phyloP scores from a whole-genome alignment of 2,888 invertebrate genomes.

The Synanthedon tipuliformis region DNA sequence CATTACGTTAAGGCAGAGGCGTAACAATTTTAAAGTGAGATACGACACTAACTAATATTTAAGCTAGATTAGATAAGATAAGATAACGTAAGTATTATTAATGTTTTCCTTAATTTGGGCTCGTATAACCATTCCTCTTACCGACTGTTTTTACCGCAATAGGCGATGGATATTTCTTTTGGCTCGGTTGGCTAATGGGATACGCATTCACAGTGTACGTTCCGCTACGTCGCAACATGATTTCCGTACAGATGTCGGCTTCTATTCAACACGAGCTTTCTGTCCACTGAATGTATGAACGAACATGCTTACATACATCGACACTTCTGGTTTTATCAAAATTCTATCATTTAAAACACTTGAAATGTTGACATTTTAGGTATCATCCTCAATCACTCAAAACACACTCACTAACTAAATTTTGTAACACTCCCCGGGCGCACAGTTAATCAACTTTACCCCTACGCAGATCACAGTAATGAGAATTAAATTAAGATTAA shows the following conservation, averaged over 20 bases:
- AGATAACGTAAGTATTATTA: too few species aligned
- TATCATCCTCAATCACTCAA: neutral
- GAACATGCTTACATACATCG: constrained; percentile 8
- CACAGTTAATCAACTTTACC: too few species aligned
- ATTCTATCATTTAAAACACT: too few species aligned
- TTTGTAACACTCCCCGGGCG: constrained; percentile 5
- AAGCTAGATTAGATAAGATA: too few species aligned
- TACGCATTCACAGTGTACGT: constrained; percentile 58
- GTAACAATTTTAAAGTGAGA: too few species aligned
- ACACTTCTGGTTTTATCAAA: neutral
- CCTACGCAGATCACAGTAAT: too few species aligned
- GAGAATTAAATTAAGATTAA: too few species aligned
- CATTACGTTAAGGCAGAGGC: too few species aligned
- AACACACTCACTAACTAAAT: neutral
- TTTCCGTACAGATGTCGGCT: constrained; percentile 4
- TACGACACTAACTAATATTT: too few species aligned
- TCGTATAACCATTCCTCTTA: constrained; percentile 14
- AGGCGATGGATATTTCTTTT: constrained; percentile 26
- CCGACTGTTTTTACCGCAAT: constrained; percentile 35
- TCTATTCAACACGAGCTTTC: neutral
- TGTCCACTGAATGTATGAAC: constrained; percentile 13
- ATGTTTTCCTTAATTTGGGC: too few species aligned
- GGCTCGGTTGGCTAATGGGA: constrained; percentile 28
- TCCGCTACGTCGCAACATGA: constrained; percentile 56
- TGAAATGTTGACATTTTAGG: too few species aligned